Evolutionary conservation across 2,113 vertebrate genomes (phyloP).

Genomic region (Eolophus roseicapilla): DNA sequence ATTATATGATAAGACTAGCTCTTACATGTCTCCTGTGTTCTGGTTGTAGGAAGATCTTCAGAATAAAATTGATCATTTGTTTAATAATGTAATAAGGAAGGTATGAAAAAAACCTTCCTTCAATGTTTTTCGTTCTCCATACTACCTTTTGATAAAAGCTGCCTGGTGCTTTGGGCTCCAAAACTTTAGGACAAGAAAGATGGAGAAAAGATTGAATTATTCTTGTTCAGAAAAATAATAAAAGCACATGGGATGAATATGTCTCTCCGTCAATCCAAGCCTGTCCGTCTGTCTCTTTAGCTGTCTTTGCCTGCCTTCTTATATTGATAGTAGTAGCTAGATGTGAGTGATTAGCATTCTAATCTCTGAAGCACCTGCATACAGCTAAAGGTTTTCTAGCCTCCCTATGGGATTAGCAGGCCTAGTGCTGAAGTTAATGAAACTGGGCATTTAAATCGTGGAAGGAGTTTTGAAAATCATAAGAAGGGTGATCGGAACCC

Average conservation of each 20-base stretch:
- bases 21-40: not conserved
- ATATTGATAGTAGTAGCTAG: not conserved
- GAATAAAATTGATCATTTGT: not conserved
- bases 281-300: not conserved
- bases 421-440: not conserved
- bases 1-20: not conserved
- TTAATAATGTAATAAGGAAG: not conserved
- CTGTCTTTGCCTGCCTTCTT: not conserved
- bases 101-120: not conserved
- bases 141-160: not conserved
- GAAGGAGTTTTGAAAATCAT: conserved; percentile 12
- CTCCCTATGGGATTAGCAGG: conserved; percentile 4
- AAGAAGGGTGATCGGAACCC: not conserved
- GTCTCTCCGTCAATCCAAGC: not conserved
- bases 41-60: not conserved
- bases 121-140: not conserved
- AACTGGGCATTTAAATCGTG: conserved; percentile 26
- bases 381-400: not conserved
- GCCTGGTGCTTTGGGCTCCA: not conserved
- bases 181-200: not conserved
- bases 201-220: not conserved
- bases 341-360: not conserved
- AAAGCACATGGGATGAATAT: not conserved
- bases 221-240: not conserved
- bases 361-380: conserved; percentile 6